Conservation (phyloP, 1,140 invertebrate species). For the Phymorhynchus buccinoides region DNA sequence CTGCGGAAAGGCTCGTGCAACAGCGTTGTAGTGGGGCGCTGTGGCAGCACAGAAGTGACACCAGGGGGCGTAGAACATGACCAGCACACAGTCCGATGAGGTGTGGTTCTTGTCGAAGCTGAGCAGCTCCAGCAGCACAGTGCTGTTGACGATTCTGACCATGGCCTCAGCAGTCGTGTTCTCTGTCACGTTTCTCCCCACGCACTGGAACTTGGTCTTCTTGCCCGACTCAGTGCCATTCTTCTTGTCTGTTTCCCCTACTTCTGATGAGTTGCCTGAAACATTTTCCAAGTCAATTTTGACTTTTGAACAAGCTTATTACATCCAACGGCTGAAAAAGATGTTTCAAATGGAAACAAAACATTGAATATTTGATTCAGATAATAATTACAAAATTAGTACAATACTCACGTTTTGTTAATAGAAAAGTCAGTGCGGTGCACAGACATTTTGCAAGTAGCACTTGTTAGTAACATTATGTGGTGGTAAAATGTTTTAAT, state of each 20-base stretch:
- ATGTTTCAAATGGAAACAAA: too few species aligned
- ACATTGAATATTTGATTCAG: too few species aligned
- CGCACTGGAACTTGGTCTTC: constrained; percentile 67
- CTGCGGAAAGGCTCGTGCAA: constrained; percentile 87
- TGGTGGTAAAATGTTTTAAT: too few species aligned
- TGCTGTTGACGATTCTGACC: constrained; percentile 67
- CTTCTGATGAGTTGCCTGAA: constrained; percentile 10
- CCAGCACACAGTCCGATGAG: constrained; percentile 80
- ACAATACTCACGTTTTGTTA: too few species aligned
- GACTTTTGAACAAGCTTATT: not conserved
- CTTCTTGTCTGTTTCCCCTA: constrained; percentile 48
- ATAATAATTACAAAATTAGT: too few species aligned
- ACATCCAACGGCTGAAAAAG: too few species aligned
- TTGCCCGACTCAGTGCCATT: constrained; percentile 58
- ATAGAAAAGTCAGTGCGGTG: too few species aligned
- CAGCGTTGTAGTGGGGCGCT: constrained; percentile 91
- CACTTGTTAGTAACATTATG: too few species aligned
- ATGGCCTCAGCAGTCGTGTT: constrained; percentile 55
- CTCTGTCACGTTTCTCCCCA: constrained; percentile 61
- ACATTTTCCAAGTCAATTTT: not conserved
- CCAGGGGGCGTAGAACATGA: constrained; percentile 91
- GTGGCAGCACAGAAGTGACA: constrained; percentile 92
- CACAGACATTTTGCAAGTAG: too few species aligned
- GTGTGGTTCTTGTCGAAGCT: constrained; percentile 74
- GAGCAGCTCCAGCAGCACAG: constrained; percentile 74